Evolutionary conservation across 1,140 invertebrate genomes (phyloP), one percentile per base, ranked within the genome.

Genomic region (Xylocopa sonorina): DNA sequence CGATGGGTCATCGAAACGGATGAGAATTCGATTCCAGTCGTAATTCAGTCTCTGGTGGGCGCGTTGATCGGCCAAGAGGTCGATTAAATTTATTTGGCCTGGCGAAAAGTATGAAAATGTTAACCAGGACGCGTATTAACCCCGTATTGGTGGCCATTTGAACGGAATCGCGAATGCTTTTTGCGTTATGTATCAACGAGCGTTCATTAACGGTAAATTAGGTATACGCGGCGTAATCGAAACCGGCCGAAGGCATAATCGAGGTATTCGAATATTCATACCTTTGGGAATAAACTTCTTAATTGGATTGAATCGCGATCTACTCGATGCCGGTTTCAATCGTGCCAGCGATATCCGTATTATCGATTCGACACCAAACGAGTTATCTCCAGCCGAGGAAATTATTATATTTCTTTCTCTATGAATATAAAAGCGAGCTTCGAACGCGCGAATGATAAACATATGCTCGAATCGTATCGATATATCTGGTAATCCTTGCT

Each of bases 151-250:
- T n/a, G 24, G 24, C 14, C 3, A 48, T 27, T 55, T 34, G 34
- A n/a, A 14, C 0, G n/a, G n/a, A n/a, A n/a, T n/a, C 9, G 27
- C 38, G 38, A 38, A 38, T 38, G 64, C 66, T 43, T 48, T n/a
- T 29, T 3, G 21, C 51, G n/a, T 21, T 3, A 21, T 18, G 16
- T 41, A 21, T 21, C 29, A 32, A 2, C 29, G 64, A 48, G 12
- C n/a, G 32, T 24, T 68, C 74, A 58, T 77, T 77, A 77, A 77
- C 64, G 74, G 7, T 68, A 48, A 68, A 77, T 77, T 46, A 27
- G 53, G 16, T 34, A n/a, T 43, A 27, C 34, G 58, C 41, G 16
- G 16, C 27, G 41, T 34, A 68, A 69, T 69, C 63, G 64, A 38
- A 69, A 58, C 50, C 27, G 50, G 29, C 27, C 51, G 41, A 21